Conservation (phyloP, 2,797 vertebrate genomes). For the Neoniphon sammara region DNA sequence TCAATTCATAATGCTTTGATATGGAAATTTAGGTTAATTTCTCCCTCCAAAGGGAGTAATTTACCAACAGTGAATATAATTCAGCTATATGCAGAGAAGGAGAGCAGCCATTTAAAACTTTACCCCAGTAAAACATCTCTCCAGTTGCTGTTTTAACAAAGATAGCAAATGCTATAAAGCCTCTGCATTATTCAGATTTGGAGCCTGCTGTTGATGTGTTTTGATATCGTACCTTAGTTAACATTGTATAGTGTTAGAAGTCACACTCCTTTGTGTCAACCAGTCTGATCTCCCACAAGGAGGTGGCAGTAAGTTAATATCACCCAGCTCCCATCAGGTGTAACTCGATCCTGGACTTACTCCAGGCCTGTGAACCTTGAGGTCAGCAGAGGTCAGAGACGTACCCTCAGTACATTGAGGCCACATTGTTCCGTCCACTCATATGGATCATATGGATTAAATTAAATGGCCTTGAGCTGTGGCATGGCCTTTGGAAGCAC, state of each 20-base stretch:
- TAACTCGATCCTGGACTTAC: conserved; percentile 75
- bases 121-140: conserved; percentile 13
- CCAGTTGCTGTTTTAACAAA: conserved; percentile 53
- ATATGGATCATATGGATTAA: conserved; percentile 65
- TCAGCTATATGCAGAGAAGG: conserved; percentile 75
- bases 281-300: conserved; percentile 61
- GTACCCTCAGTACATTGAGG: conserved; percentile 62
- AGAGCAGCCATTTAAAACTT: conserved; percentile 54
- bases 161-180: conserved; percentile 48
- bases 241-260: conserved; percentile 46
- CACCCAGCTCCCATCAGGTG: conserved; percentile 59
- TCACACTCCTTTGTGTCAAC: conserved; percentile 52
- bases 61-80: conserved; percentile 86
- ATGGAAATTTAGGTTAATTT: conserved; percentile 91
- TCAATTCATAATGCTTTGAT: conserved; percentile 91
- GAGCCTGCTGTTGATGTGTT: conserved; percentile 9
- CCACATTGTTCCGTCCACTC: conserved; percentile 66
- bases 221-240: conserved; percentile 41
- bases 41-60: conserved; percentile 88
- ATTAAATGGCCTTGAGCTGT: conserved; percentile 67
- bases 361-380: conserved; percentile 67
- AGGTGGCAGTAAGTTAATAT: conserved; percentile 66
- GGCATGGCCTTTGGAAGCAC: conserved; percentile 41
- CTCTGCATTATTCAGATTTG: conserved; percentile 45
- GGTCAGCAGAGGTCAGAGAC: conserved; percentile 69